phyloP scores from a whole-genome alignment of 2,888 invertebrate species.

The Idaea dimidiata region DNA sequence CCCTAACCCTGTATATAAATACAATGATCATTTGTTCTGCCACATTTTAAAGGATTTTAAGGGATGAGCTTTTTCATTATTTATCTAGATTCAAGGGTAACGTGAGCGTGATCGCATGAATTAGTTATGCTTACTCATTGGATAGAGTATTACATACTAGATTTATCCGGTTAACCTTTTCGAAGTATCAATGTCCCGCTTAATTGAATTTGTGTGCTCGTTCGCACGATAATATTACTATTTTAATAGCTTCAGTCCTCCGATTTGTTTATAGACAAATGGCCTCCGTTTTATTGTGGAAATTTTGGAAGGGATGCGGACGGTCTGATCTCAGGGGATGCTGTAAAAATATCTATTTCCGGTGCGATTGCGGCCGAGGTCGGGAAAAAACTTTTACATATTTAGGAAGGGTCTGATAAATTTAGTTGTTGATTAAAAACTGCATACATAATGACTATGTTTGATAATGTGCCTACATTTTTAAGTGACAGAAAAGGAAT shows the following conservation, averaged over 20 bases:
- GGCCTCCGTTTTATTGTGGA: neutral
- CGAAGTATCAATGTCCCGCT: neutral
- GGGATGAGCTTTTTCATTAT: slow-evolving; percentile 27
- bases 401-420: neutral
- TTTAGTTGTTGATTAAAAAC: neutral
- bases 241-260: neutral
- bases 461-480: neutral
- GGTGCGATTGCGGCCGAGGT: neutral
- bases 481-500: neutral
- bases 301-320: neutral
- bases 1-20: no score
- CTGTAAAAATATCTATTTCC: neutral
- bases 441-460: neutral
- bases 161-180: neutral
- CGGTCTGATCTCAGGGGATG: neutral
- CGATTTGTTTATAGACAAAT: neutral
- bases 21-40: slow-evolving; percentile 34
- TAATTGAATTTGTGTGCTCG: neutral
- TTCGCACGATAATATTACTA: neutral
- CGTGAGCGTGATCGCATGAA: slow-evolving; percentile 2
- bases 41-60: slow-evolving; percentile 30
- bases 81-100: neutral
- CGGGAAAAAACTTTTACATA: neutral
- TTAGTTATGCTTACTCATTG: slow-evolving; percentile 4
- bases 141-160: neutral